Conservation (phyloP, 2,888 invertebrate species). For the Thymelicus sylvestris region DNA sequence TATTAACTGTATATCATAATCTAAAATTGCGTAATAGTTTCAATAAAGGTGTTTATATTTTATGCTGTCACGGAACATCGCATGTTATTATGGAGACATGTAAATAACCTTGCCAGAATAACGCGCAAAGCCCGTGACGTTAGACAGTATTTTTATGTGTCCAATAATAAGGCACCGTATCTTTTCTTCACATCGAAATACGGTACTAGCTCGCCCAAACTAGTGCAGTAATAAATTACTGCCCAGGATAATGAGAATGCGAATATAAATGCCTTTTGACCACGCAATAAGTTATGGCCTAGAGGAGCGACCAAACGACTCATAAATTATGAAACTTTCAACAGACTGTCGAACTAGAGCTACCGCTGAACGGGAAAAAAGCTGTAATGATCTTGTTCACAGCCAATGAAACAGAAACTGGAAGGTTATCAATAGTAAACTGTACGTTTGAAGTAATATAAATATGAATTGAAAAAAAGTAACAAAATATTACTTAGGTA, state of each 20-base stretch:
- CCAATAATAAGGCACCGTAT: not conserved
- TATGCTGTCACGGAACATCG: conserved; percentile 21
- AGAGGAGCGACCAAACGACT: conserved; percentile 26
- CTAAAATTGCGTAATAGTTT: not conserved
- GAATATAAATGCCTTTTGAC: conserved; percentile 35
- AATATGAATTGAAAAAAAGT: no score
- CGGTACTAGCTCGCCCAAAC: conserved; percentile 16
- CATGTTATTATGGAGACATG: conserved; percentile 32
- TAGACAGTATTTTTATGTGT: not conserved
- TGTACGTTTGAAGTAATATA: no score
- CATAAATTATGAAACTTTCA: conserved; percentile 39
- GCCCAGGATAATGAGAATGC: conserved; percentile 32
- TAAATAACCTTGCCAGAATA: conserved; percentile 39
- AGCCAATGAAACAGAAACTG: not conserved
- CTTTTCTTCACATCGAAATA: conserved; percentile 9
- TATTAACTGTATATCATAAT: no score
- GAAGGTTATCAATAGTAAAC: no score
- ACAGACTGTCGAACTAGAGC: conserved; percentile 36
- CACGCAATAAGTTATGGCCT: conserved; percentile 29
- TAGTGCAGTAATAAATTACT: conserved; percentile 34
- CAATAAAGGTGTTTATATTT: not conserved
- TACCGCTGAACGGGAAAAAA: conserved; percentile 25
- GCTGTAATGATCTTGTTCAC: not conserved
- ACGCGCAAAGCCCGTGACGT: conserved; percentile 10
- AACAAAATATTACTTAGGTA: no score